Evolutionary conservation across 1,140 invertebrate species (phyloP).

Genomic region (Lanistes nyassanus): DNA sequence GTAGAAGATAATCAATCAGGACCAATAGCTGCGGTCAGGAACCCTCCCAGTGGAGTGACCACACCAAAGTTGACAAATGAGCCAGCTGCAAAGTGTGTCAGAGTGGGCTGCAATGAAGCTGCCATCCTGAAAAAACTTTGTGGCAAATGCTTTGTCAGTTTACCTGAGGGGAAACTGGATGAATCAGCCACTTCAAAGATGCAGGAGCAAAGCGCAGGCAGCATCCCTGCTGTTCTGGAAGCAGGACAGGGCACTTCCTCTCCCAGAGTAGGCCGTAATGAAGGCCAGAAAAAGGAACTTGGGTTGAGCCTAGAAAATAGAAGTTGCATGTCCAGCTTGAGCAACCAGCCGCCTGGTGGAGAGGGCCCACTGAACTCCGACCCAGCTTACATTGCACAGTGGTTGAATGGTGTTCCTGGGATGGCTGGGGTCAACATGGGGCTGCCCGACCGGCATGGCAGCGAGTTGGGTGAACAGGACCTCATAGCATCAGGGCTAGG

Average conservation of each 20-base stretch:
- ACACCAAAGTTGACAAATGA: background rate
- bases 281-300: too few relatives aligned
- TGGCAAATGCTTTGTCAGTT: slow-evolving; percentile 28
- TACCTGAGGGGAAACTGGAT: background rate
- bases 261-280: too few relatives aligned
- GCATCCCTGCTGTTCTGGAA: background rate
- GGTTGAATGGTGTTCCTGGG: too few relatives aligned
- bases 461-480: background rate
- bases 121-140: slow-evolving; percentile 26
- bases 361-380: too few relatives aligned
- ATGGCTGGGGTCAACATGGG: background rate
- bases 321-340: too few relatives aligned
- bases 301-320: too few relatives aligned
- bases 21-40: too few relatives aligned
- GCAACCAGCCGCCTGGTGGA: too few relatives aligned
- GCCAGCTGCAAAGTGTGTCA: background rate
- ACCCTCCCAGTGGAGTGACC: too few relatives aligned
- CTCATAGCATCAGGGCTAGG: slow-evolving; percentile 12
- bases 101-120: background rate
- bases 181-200: background rate
- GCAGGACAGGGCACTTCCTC: too few relatives aligned
- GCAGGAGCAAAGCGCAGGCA: background rate
- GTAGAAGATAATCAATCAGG: background rate
- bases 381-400: too few relatives aligned
- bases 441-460: slow-evolving; percentile 7